Percentiles rank a stretch among this genome's conserved stretches.
Evolutionary conservation across 2,113 vertebrate species (phyloP).

Genomic region (Centropus bengalensis): DNA sequence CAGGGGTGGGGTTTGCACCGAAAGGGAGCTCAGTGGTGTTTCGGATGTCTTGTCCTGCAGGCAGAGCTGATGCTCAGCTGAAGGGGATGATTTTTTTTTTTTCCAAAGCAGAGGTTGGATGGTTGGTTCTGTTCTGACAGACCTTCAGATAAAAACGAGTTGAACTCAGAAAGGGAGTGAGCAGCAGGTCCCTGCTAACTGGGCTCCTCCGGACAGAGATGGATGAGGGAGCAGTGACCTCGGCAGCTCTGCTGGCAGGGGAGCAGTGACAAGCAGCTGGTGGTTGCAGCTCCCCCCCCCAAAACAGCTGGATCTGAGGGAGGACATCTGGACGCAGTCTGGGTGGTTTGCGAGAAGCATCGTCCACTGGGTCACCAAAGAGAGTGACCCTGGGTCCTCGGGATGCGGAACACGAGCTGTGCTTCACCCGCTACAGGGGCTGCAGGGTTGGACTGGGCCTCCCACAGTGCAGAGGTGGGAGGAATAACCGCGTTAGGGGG

Average conservation of each 20-base stretch:
- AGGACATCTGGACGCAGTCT: constrained; percentile 48
- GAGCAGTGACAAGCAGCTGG: constrained; percentile 60
- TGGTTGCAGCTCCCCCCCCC: constrained; percentile 23
- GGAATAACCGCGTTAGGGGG: background rate
- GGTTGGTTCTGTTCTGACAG: background rate
- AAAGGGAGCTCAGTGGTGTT: background rate
- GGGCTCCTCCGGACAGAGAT: constrained; percentile 21
- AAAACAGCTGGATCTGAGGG: constrained; percentile 61
- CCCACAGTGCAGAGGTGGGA: background rate
- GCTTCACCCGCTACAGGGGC: fast-evolving
- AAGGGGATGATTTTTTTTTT: background rate
- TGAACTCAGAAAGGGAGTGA: background rate
- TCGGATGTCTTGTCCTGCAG: background rate
- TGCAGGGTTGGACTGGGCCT: background rate
- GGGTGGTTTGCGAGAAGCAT: constrained; percentile 38
- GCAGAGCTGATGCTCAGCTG: background rate
- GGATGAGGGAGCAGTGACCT: constrained; percentile 57
- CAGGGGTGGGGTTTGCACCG: background rate
- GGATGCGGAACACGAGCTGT: background rate
- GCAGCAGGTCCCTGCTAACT: background rate
- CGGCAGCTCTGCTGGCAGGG: background rate
- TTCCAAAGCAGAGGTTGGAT: background rate
- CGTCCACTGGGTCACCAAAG: background rate
- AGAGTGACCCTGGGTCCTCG: background rate
- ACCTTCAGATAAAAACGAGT: background rate